Evolutionary conservation across 2,888 invertebrate species (phyloP).

Genomic region (Drosophila nr. medialis): DNA sequence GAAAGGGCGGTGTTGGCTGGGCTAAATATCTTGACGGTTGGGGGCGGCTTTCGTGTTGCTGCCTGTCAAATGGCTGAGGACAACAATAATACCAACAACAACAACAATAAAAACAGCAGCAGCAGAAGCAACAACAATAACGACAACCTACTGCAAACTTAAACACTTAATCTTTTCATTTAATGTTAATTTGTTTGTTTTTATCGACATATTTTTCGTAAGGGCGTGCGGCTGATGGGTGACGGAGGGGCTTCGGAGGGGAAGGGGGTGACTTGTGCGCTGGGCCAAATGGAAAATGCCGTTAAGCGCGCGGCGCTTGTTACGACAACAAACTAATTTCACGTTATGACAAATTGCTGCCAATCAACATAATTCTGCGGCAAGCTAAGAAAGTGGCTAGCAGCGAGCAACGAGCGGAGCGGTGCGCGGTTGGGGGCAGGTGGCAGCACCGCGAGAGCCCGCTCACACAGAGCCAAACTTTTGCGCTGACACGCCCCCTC

Average conservation of each 20-base stretch:
- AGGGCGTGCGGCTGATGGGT: constrained; percentile 24
- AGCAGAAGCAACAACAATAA: constrained; percentile 5
- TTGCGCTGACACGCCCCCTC: constrained; percentile 24
- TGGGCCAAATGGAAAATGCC: constrained; percentile 60
- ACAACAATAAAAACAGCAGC: constrained; percentile 12
- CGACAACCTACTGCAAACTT: constrained; percentile 69
- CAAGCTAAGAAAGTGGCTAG: constrained; percentile 68
- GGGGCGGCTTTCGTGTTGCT: constrained; percentile 36
- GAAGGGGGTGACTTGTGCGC: background rate
- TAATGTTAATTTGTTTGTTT: constrained; percentile 80
- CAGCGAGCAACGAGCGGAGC: background rate
- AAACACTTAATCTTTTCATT: constrained; percentile 82
- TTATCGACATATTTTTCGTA: constrained; percentile 78
- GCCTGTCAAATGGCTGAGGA: constrained; percentile 51
- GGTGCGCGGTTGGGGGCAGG: constrained; percentile 1
- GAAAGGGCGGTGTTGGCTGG: constrained; percentile 35
- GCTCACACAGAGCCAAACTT: constrained; percentile 21
- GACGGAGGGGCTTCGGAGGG: background rate
- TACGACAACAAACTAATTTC: constrained; percentile 81
- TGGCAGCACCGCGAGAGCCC: constrained; percentile 27
- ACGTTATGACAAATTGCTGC: constrained; percentile 82
- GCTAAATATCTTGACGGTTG: constrained; percentile 14
- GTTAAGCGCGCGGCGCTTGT: constrained; percentile 77
- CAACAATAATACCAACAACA: constrained; percentile 15
- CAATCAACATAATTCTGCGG: constrained; percentile 79